Conservation (phyloP, 2,113 vertebrate genomes). For the Struthio camelus region DNA sequence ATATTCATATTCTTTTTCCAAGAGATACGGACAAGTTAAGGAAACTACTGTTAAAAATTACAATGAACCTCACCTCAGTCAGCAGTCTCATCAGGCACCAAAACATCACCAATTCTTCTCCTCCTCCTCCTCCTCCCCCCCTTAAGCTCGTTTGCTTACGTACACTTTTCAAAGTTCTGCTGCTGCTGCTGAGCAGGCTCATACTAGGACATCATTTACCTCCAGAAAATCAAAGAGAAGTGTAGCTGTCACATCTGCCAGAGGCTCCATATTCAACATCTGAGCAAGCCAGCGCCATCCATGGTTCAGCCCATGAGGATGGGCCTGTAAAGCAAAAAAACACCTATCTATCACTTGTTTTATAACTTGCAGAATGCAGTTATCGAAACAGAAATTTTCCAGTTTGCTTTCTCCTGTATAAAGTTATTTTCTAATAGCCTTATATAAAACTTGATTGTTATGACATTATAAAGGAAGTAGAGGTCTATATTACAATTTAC, state of each 20-base stretch:
- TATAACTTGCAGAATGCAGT: neutral
- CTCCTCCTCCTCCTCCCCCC: too few species aligned
- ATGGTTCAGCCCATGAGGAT: constrained; percentile 87
- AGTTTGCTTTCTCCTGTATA: neutral
- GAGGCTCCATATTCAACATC: constrained; percentile 93
- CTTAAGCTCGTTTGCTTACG: neutral
- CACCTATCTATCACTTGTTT: neutral
- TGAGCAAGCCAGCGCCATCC: constrained; percentile 96
- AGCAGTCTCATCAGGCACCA: neutral
- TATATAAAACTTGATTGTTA: neutral
- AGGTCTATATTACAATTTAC: neutral
- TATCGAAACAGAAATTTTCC: neutral
- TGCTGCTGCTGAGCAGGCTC: neutral
- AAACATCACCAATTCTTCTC: neutral
- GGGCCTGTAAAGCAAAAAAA: constrained; percentile 64
- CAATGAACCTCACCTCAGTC: neutral
- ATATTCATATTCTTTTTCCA: neutral
- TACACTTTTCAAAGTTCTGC: too few species aligned
- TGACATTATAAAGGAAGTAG: neutral
- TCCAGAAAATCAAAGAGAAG: constrained; percentile 93
- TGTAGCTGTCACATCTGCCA: constrained; percentile 90
- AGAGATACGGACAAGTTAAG: neutral
- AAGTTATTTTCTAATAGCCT: neutral
- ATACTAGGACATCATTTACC: constrained; percentile 59
- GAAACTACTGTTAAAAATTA: neutral